Base-by-base conservation (phyloP, 2,888 invertebrate genomes). In the Melolontha melolontha region DNA sequence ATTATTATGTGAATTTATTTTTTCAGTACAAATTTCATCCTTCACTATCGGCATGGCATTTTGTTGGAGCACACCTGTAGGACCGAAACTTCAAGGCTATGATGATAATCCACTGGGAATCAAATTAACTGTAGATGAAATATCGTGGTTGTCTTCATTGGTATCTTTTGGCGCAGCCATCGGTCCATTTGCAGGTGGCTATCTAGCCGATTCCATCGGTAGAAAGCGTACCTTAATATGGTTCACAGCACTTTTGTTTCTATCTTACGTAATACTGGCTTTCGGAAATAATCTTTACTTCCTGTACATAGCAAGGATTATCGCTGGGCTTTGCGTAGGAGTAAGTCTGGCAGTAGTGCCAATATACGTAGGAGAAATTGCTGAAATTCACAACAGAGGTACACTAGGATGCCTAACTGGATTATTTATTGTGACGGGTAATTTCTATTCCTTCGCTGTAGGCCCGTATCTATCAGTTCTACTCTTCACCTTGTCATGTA, bases 351-450 rank as follows among this genome's bases (percentile, higher is more conserved):
- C 91, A 0, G 88, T 90, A 1, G 88, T 89, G 0, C 93, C 94
- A 0, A 91, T 94, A 87, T 95, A 94, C 82, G 89, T 93, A 71
- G 92, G 92, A 51, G 95, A 95, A 82, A 91, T 93, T 22, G 47
- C 70, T n/a, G 66, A 71, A 42, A 68, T 66, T 17, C 47, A 55
- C 39, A 70, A 72, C 44, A 47, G 68, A 17, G 72, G 71, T 5
- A 52, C 57, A 7, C 40, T 72, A 14, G 63, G 66, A 22, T 68
- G 69, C 49, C 66, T 70, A 27, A 62, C 70, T 34, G 55, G 62
- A 14, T 41, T 64, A 34, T 59, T 44, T 16, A 54, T 68, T 40
- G 64, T 71, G 1, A 16, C 62, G 8, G 72, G 72, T 5, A 71
- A 52, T 10, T 40, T 72, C 11, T 64, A 68, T 41, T 63, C 49